phyloP scores from a whole-genome alignment of 2,888 invertebrate species.

The Nomada ruficornis region DNA sequence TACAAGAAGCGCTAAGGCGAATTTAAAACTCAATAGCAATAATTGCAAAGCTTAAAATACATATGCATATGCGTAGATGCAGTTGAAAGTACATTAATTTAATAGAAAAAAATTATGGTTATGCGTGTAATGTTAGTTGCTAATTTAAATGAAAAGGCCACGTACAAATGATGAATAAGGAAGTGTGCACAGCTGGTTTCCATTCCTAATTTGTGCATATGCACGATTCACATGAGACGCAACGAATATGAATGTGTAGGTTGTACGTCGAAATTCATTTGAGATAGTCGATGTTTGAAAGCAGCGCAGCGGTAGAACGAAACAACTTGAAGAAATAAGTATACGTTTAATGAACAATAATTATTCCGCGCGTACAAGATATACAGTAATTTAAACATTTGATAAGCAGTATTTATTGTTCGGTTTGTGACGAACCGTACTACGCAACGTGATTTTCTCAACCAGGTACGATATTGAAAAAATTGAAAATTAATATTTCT shows the following conservation, averaged over 20 bases:
- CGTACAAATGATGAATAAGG: no score
- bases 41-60: not conserved
- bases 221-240: not conserved
- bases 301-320: constrained; percentile 1
- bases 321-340: constrained; percentile 5
- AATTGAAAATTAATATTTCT: not conserved
- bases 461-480: constrained; percentile 13
- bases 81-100: no score
- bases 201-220: constrained; percentile 40
- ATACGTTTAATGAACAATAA: constrained; percentile 24
- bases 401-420: not conserved
- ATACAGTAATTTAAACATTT: not conserved
- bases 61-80: not conserved
- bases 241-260: not conserved
- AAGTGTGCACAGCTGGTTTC: not conserved
- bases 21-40: not conserved
- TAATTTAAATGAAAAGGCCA: not conserved
- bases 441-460: not conserved
- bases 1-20: not conserved
- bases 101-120: no score
- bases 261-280: not conserved
- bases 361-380: not conserved
- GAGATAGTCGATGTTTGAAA: constrained; percentile 22
- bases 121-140: not conserved
- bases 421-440: not conserved